These are phyloP conservation scores for Nyctibius grandis DNA, from an alignment of 2,797 vertebrate genomes.

Conservation along the genomic window DNA sequence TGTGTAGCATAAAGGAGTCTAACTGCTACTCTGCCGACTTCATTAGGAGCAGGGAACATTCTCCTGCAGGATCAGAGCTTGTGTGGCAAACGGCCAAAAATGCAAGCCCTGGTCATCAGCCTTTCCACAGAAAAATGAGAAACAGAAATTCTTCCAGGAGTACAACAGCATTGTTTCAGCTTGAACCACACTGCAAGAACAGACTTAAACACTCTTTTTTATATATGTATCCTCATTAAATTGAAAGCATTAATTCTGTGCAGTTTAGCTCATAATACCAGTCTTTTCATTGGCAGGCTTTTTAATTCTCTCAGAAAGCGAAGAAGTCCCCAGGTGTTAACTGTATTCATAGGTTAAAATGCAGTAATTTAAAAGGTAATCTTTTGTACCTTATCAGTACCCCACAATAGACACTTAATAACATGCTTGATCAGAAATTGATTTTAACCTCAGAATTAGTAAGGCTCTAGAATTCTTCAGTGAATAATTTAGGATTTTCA, in stretches of 20 bases:
- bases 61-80: not conserved
- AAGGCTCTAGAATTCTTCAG: not conserved
- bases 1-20: not conserved
- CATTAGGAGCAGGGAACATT: not conserved
- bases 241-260: not conserved
- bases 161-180: not conserved
- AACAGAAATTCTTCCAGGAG: not conserved
- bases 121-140: not conserved
- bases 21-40: not conserved
- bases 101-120: not conserved
- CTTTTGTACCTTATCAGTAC: constrained; percentile 15
- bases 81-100: not conserved
- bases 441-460: constrained; percentile 26
- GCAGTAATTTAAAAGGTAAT: constrained; percentile 45
- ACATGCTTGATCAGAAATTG: not conserved
- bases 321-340: not conserved
- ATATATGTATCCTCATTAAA: not conserved
- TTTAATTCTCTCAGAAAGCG: not conserved
- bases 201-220: not conserved
- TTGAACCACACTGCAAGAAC: not conserved
- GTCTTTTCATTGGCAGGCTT: not conserved
- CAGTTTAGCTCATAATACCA: not conserved
- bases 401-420: constrained; percentile 22
- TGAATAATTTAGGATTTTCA: not conserved
- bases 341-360: not conserved